Base-by-base conservation (phyloP, 2,888 invertebrate species). In the Troglohyphantes excavatus region DNA sequence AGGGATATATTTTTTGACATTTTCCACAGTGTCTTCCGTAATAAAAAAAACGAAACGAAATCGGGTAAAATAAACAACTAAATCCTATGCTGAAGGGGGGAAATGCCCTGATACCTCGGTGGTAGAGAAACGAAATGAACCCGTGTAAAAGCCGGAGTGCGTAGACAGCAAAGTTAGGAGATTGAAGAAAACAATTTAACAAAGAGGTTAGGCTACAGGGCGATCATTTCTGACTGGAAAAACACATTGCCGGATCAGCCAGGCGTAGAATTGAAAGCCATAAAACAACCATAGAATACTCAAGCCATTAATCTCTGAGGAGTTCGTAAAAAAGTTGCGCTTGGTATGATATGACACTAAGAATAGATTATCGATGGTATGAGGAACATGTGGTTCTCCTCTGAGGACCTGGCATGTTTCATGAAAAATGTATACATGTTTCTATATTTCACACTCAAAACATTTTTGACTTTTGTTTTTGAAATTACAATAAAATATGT, bases 321-420 rank as follows among this genome's bases (percentile, higher is more conserved):
- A 82, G 82, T 82, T 82, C 82, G 39, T 82, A 72, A 82, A 59
- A 67, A 81, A 82, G 61, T 70, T 33, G 70, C 61, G 33, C 82
- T 72, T 82, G 82, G 61, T 39, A 39, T 82, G 82, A 82, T 82
- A 82, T 82, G 82, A 82, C 82, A 82, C 82, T 82, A 82, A 82
- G 82, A 82, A 82, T 82, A 82, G 82, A 82, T 82, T 82, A 82
- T 82, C 72, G 82, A 82, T 82, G 39, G 68, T 29, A 43, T 29
- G 33, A 46, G 81, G 68, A 81, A 81, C 81, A 81, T 67, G 53
- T 53, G 68, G 68, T 29, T 68, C 29, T 78, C 29, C 68, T 21
- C 67, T 81, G 29, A 68, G 27, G 81, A 81, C 26, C 23, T 23
- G 6, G 33, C 3, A 65, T 65, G 26, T 23, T 65, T 65, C 26